A percentile compares a stretch with the other conserved stretches of the same genome.
Evolutionary conservation across 2,888 invertebrate species (phyloP).

Genomic region (Aromia moschata): DNA sequence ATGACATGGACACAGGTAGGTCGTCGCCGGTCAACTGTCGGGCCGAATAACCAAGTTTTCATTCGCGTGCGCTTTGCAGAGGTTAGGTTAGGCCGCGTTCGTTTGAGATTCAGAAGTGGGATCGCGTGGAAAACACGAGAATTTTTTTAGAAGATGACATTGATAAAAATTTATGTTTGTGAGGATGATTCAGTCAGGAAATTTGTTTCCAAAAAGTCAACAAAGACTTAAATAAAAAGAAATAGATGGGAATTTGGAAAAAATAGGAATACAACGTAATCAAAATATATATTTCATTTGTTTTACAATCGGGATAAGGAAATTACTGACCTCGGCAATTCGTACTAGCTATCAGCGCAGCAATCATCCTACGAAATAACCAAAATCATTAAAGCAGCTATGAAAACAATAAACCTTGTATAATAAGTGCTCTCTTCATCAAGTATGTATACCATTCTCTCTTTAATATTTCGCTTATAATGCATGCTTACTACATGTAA

Average conservation of each 20-base stretch:
- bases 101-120: too few species aligned
- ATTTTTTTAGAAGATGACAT: too few species aligned
- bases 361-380: too few species aligned
- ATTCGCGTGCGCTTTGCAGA: slow-evolving; percentile 17
- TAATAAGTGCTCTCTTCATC: slow-evolving; percentile 56
- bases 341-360: too few species aligned
- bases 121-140: too few species aligned
- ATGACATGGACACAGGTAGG: slow-evolving; percentile 58
- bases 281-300: too few species aligned
- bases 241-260: background rate
- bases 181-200: background rate
- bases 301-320: background rate
- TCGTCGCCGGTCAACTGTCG: slow-evolving; percentile 1
- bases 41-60: background rate
- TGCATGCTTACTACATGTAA: slow-evolving; percentile 28
- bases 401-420: background rate
- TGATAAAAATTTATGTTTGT: slow-evolving; percentile 11
- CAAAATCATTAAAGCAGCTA: slow-evolving; percentile 21
- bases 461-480: slow-evolving; percentile 24
- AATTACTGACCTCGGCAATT: slow-evolving; percentile 17
- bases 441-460: slow-evolving; percentile 53
- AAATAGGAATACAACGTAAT: too few species aligned
- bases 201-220: slow-evolving; percentile 1
- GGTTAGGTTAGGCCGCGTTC: too few species aligned
- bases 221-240: too few species aligned